Conservation (phyloP, 2,888 invertebrate genomes). For the Philereme transversata region DNA sequence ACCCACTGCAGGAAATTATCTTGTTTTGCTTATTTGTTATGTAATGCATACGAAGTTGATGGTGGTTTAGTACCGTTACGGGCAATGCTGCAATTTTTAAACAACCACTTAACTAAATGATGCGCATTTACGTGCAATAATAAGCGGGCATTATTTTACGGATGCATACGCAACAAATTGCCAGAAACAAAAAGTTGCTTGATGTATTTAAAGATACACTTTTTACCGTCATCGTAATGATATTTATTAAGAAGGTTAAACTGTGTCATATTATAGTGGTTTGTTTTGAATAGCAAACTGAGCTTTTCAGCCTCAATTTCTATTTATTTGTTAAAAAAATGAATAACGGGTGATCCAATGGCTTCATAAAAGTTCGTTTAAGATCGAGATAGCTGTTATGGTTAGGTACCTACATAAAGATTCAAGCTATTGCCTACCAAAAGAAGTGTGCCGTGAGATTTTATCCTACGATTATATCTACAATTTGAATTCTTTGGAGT, state of each 20-base stretch:
- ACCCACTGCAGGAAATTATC: conserved; percentile 66
- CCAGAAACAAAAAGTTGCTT: conserved; percentile 18
- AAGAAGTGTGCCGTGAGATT: conserved; percentile 28
- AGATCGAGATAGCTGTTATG: conserved; percentile 4
- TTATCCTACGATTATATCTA: conserved; percentile 30
- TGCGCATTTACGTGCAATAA: conserved; percentile 52
- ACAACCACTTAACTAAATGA: conserved; percentile 55
- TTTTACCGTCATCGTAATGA: conserved; percentile 5
- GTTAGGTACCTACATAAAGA: conserved; percentile 1
- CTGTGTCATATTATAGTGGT: background rate
- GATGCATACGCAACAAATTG: conserved; percentile 44
- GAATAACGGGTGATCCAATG: background rate
- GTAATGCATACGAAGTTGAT: conserved; percentile 61
- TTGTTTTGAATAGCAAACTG: background rate
- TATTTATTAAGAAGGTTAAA: background rate
- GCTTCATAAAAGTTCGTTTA: background rate
- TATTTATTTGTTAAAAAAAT: background rate
- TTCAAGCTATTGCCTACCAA: conserved; percentile 14
- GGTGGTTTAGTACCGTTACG: conserved; percentile 70
- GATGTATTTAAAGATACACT: conserved; percentile 8
- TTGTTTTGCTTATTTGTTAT: conserved; percentile 63
- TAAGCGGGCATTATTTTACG: conserved; percentile 46
- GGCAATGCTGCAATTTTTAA: conserved; percentile 62
- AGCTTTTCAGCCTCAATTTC: background rate
- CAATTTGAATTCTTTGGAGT: conserved; percentile 37